phyloP scores from a whole-genome alignment of 2,113 vertebrate genomes.

The Aythya baeri region DNA sequence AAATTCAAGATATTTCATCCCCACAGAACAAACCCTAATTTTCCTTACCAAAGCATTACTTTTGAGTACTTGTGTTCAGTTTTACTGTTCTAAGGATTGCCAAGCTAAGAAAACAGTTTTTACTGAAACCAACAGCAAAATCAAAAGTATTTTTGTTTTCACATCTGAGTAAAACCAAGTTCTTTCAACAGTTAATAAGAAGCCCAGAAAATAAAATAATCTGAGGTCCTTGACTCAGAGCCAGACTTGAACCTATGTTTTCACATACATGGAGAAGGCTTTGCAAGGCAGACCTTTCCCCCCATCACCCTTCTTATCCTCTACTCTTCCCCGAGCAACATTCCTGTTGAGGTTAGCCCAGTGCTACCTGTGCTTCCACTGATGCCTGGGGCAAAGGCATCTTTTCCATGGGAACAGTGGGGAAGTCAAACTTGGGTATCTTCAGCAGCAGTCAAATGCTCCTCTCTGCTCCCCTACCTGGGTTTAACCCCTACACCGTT shows the following conservation, averaged over 20 bases:
- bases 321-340: not conserved
- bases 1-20: not conserved
- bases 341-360: not conserved
- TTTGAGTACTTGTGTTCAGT: not conserved
- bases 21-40: not conserved
- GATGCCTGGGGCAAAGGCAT: not conserved
- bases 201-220: not conserved
- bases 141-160: not conserved
- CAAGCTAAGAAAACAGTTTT: not conserved
- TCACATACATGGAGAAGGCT: not conserved
- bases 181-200: not conserved
- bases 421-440: not conserved
- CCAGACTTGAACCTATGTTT: not conserved
- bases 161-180: not conserved
- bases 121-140: not conserved
- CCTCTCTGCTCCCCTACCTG: not conserved
- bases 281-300: not conserved
- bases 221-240: not conserved
- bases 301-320: not conserved
- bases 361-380: not conserved
- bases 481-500: not conserved
- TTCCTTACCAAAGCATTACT: not conserved
- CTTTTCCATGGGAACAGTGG: not conserved
- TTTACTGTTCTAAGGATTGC: not conserved
- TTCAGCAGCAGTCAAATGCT: not conserved